phyloP scores from a whole-genome alignment of 2,888 invertebrate genomes.

The Synergus laeviventris region DNA sequence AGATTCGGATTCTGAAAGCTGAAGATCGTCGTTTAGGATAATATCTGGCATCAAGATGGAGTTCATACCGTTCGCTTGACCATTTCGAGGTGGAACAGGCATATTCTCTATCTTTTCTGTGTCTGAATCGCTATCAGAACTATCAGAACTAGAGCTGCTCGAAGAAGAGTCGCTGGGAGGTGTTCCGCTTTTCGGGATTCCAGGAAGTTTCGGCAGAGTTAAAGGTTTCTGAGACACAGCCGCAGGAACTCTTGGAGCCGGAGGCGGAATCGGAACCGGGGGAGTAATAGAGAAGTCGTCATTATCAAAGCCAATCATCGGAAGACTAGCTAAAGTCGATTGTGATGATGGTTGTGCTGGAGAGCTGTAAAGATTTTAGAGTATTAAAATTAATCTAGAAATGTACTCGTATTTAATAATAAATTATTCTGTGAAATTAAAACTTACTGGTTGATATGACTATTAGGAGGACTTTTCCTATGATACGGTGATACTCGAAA shows the following conservation, averaged over 20 bases:
- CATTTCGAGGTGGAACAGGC: conserved; percentile 63
- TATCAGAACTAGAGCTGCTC: conserved; percentile 72
- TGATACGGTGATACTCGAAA: conserved; percentile 68
- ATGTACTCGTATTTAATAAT: background rate
- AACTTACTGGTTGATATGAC: conserved; percentile 61
- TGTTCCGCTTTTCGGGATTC: conserved; percentile 56
- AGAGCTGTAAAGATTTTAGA: conserved; percentile 76
- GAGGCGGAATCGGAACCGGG: conserved; percentile 54
- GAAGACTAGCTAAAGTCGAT: conserved; percentile 85
- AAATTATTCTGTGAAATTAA: conserved; percentile 15
- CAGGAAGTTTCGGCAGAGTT: conserved; percentile 44
- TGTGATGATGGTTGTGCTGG: conserved; percentile 80
- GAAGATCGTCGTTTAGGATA: conserved; percentile 89
- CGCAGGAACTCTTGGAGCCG: conserved; percentile 57
- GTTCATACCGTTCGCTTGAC: conserved; percentile 68
- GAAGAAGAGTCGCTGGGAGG: conserved; percentile 71
- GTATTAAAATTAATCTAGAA: conserved; percentile 9
- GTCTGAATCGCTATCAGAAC: conserved; percentile 77
- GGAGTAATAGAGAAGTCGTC: conserved; percentile 68
- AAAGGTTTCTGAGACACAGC: conserved; percentile 65
- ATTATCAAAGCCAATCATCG: conserved; percentile 86
- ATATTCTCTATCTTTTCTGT: conserved; percentile 68
- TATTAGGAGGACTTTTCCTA: conserved; percentile 66
- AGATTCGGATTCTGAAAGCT: conserved; percentile 91
- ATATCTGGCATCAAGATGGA: conserved; percentile 79